Conservation (phyloP, 2,888 invertebrate species). For the Cheilosia impressa region DNA sequence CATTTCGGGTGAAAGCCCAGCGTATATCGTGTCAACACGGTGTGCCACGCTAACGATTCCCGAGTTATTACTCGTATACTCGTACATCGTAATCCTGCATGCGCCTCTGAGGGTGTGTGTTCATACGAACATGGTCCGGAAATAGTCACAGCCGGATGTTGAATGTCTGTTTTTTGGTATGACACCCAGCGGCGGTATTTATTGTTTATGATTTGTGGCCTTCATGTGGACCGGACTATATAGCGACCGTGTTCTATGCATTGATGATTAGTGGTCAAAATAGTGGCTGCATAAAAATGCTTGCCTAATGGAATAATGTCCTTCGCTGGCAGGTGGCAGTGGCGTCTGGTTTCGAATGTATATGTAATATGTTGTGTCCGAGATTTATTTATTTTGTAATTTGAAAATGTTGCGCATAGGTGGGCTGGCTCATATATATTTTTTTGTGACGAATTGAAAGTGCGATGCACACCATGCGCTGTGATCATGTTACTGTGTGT, state of each 20-base stretch:
- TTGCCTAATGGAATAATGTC: conserved; percentile 44
- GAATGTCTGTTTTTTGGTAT: conserved; percentile 46
- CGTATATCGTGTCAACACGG: conserved; percentile 55
- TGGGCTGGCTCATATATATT: background rate
- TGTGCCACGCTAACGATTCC: conserved; percentile 35
- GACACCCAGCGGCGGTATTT: conserved; percentile 66
- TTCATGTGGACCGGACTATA: conserved; percentile 21
- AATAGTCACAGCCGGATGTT: conserved; percentile 54
- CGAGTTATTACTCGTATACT: conserved; percentile 45
- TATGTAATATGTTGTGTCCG: conserved; percentile 21
- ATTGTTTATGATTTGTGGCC: conserved; percentile 73
- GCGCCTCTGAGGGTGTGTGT: conserved; percentile 3
- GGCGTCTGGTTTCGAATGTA: conserved; percentile 22
- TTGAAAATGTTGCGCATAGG: conserved; percentile 26
- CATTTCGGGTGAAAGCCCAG: conserved; percentile 53
- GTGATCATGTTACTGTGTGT: conserved; percentile 8
- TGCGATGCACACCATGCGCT: background rate
- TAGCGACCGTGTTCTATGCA: conserved; percentile 24
- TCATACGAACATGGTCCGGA: conserved; percentile 19
- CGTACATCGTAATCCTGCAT: conserved; percentile 51
- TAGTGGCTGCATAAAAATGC: conserved; percentile 24
- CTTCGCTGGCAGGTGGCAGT: conserved; percentile 53
- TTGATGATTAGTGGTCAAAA: conserved; percentile 69
- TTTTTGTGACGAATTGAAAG: conserved; percentile 34
- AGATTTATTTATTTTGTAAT: conserved; percentile 63